Evolutionary conservation across 1,140 invertebrate genomes (phyloP).

Genomic region (Apocrypta bakeri): DNA sequence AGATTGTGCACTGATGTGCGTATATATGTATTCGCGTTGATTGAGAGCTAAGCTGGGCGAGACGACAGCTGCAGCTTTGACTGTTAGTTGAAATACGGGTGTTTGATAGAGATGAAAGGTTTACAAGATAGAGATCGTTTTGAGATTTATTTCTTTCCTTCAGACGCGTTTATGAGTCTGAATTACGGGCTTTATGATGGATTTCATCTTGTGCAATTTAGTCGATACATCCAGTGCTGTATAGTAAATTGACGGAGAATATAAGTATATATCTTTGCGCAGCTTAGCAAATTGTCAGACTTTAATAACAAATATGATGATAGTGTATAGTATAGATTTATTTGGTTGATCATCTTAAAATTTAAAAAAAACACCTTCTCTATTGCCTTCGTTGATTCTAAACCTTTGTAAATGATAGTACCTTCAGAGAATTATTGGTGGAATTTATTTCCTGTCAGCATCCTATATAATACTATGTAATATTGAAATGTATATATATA

Average conservation of each 20-base stretch:
- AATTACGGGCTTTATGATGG: not conserved
- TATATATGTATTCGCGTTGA: constrained; percentile 26
- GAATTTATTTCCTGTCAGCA: no score
- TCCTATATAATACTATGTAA: no score
- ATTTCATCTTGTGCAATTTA: not conserved
- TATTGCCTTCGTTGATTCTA: no score
- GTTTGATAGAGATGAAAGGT: not conserved
- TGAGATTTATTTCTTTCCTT: not conserved
- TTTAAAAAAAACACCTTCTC: no score
- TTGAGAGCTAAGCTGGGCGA: not conserved
- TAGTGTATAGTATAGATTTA: not conserved
- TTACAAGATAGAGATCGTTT: not conserved
- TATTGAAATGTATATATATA: no score
- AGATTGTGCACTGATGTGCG: not conserved
- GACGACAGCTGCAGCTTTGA: not conserved
- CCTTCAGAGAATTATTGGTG: no score
- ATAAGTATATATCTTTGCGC: not conserved
- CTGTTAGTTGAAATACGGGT: not conserved
- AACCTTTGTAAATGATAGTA: no score
- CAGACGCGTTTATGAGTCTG: not conserved
- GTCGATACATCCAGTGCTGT: not conserved
- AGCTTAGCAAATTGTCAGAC: not conserved
- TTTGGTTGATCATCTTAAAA: no score
- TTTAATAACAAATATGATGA: not conserved
- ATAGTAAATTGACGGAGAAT: not conserved